Conservation (phyloP, 2,113 vertebrate species). For the Phainopepla nitens region DNA sequence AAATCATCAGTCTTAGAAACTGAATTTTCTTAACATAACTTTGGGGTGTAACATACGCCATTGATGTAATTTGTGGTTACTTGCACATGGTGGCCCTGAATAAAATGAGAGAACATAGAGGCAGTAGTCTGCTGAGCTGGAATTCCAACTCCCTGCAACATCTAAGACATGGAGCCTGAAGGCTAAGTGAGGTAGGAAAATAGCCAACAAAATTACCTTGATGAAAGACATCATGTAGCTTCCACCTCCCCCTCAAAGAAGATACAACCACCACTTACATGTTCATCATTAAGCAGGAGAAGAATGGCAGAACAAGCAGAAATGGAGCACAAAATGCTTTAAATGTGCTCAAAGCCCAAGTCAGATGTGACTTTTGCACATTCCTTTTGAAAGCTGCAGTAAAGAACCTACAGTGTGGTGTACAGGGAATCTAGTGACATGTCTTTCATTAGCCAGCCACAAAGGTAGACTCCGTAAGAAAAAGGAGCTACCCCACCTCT, state of each 20-base stretch:
- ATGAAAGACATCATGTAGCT: neutral
- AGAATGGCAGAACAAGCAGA: neutral
- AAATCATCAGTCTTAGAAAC: neutral
- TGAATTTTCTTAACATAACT: neutral
- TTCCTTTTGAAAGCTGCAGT: neutral
- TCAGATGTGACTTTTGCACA: neutral
- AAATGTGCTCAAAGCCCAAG: neutral
- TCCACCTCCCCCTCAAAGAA: neutral
- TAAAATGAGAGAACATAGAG: neutral
- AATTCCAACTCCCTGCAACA: neutral
- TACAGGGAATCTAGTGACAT: neutral
- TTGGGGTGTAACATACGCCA: neutral
- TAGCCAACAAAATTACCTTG: neutral
- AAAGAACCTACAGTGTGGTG: neutral
- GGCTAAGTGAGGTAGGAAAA: neutral
- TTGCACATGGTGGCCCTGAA: neutral
- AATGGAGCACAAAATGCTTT: neutral
- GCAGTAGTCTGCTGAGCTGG: neutral
- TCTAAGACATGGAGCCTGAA: neutral
- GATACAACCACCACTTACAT: neutral
- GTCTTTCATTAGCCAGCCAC: neutral
- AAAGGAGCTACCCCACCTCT: neutral
- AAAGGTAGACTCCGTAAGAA: neutral
- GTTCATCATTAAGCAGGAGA: neutral
- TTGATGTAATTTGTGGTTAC: neutral